Evolutionary conservation across 92 coral and sea anemone species (phyloP).

Genomic region (Phymanthus crucifer): DNA sequence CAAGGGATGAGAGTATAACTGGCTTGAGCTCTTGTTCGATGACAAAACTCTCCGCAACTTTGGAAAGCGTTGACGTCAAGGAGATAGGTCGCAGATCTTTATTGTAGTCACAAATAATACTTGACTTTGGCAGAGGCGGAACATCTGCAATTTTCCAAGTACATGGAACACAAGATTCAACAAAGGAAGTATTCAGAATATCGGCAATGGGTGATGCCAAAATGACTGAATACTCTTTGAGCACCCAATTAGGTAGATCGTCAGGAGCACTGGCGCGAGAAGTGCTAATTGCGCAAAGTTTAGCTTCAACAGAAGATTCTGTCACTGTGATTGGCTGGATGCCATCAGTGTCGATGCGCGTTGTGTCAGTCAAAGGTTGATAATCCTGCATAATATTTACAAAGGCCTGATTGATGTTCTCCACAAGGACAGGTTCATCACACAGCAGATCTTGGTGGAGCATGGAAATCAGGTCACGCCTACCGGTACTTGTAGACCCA

Average conservation of each 20-base stretch:
- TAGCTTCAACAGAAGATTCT: conserved; percentile 25
- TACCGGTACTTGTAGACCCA: conserved; percentile 31
- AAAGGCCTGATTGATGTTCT: conserved; percentile 45
- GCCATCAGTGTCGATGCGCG: conserved; percentile 22
- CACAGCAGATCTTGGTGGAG: conserved; percentile 16
- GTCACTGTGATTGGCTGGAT: conserved; percentile 42
- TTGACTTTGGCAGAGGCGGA: too few species aligned
- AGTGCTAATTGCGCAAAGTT: conserved; percentile 35
- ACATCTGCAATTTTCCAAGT: too few species aligned
- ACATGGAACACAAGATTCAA: background rate
- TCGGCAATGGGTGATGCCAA: conserved; percentile 48
- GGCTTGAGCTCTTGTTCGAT: background rate
- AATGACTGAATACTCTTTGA: conserved; percentile 36
- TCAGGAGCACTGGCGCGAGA: conserved; percentile 48
- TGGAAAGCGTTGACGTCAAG: too few species aligned
- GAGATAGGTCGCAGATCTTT: background rate
- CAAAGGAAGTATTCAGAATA: conserved; percentile 29
- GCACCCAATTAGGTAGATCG: conserved; percentile 40
- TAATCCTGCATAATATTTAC: conserved; percentile 36
- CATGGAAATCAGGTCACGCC: conserved; percentile 38
- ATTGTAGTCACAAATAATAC: too few species aligned
- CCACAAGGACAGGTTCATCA: conserved; percentile 32
- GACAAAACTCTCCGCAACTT: background rate
- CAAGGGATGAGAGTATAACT: too few species aligned
- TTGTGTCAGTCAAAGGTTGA: conserved; percentile 21